phyloP scores from a whole-genome alignment of 2,797 vertebrate genomes.

The Cyprinella venusta region DNA sequence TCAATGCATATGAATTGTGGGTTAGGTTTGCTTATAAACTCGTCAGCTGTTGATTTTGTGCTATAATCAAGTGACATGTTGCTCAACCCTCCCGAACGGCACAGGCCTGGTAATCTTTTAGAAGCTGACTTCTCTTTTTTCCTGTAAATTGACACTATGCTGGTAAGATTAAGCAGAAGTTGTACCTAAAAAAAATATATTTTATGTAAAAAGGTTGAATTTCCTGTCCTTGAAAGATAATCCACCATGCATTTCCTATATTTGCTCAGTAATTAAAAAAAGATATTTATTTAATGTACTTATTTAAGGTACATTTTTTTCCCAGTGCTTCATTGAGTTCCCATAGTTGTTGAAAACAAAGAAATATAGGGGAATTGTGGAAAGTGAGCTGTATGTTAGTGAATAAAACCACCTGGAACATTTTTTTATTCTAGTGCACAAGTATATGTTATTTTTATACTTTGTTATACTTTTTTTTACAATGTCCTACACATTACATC shows the following conservation, averaged over 20 bases:
- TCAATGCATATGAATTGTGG: background rate
- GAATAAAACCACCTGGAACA: background rate
- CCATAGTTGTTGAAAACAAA: background rate
- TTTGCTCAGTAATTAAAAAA: background rate
- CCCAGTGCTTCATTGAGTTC: background rate
- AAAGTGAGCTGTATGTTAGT: background rate
- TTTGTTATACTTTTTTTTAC: background rate
- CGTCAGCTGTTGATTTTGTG: background rate
- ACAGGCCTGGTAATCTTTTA: conserved; percentile 7
- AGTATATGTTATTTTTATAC: background rate
- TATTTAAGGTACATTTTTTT: background rate
- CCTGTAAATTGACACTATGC: background rate
- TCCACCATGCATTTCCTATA: background rate
- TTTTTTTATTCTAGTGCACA: background rate
- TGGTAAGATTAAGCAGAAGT: background rate
- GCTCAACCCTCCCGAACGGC: background rate
- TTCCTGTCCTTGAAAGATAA: background rate
- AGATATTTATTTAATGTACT: background rate
- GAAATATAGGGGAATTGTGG: background rate
- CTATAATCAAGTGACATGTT: background rate
- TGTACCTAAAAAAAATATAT: background rate
- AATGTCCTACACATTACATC: too few species aligned
- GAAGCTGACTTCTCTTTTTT: conserved; percentile 21
- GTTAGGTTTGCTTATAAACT: background rate
- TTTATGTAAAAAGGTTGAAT: background rate